phyloP scores from a whole-genome alignment of 2,113 vertebrate species.

The Hippocampus barbouri region DNA sequence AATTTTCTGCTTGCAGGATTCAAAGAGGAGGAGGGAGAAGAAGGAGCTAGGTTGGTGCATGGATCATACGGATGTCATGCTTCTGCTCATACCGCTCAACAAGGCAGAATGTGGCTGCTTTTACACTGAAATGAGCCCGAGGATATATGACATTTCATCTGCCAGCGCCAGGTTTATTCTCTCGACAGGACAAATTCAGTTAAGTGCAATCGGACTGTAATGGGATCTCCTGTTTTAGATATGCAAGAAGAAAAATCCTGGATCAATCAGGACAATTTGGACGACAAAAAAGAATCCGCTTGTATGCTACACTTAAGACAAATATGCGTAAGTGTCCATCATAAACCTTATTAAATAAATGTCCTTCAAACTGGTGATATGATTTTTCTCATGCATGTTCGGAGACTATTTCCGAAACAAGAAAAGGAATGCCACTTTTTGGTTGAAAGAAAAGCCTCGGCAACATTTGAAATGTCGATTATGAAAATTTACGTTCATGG shows the following conservation, averaged over 20 bases:
- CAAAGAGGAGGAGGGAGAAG: constrained; percentile 41
- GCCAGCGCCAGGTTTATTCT: constrained; percentile 33
- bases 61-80: constrained; percentile 43
- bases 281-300: background rate
- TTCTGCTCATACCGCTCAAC: constrained; percentile 54
- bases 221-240: background rate
- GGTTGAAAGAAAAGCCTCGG: background rate
- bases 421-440: background rate
- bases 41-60: constrained; percentile 52
- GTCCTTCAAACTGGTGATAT: background rate
- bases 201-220: background rate
- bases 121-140: constrained; percentile 53
- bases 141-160: constrained; percentile 58
- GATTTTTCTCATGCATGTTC: background rate
- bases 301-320: background rate
- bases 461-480: background rate
- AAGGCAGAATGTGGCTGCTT: constrained; percentile 43
- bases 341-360: background rate
- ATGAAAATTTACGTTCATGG: background rate
- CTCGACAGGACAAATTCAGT: constrained; percentile 19
- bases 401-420: background rate
- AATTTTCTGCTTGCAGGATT: constrained; percentile 58
- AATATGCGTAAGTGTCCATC: background rate
- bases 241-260: background rate
- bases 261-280: background rate